Percentiles rank a stretch among this genome's conserved stretches.
Evolutionary conservation across 1,140 invertebrate genomes (phyloP).

Genomic region (Pseudomyrmex flavicornis): DNA sequence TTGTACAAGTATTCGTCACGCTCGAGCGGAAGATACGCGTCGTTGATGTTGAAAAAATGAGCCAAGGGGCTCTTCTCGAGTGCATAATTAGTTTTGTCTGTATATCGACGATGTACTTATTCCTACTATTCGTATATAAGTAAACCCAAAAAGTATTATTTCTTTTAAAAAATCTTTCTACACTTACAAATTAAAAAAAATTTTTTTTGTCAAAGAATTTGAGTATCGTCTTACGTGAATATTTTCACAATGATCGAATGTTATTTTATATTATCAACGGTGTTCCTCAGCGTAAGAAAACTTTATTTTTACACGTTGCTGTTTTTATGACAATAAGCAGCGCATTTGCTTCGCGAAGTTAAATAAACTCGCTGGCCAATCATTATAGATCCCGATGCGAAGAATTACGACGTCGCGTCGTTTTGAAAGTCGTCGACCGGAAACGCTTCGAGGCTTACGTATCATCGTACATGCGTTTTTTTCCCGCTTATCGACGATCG

Average conservation of each 20-base stretch:
- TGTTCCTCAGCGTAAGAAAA: not conserved
- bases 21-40: constrained; percentile 9
- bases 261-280: not conserved
- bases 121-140: too few relatives aligned
- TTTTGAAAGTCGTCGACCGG: not conserved
- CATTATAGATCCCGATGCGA: not conserved
- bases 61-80: constrained; percentile 7
- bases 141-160: not conserved
- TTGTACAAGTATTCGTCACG: constrained; percentile 71
- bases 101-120: not conserved
- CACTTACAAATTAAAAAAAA: not conserved
- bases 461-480: constrained; percentile 38
- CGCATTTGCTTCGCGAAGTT: not conserved
- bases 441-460: not conserved
- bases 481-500: constrained; percentile 18
- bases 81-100: constrained; percentile 18
- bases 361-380: not conserved
- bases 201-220: not conserved
- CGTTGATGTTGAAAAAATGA: constrained; percentile 28
- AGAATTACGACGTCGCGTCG: not conserved
- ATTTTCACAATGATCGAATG: constrained; percentile 44
- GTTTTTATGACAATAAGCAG: too few relatives aligned
- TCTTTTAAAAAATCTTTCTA: not conserved
- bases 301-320: constrained; percentile 6
- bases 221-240: constrained; percentile 56